These are phyloP conservation scores for Mylabris sibirica DNA, from an alignment of 2,888 invertebrate species.

Conservation along the genomic window DNA sequence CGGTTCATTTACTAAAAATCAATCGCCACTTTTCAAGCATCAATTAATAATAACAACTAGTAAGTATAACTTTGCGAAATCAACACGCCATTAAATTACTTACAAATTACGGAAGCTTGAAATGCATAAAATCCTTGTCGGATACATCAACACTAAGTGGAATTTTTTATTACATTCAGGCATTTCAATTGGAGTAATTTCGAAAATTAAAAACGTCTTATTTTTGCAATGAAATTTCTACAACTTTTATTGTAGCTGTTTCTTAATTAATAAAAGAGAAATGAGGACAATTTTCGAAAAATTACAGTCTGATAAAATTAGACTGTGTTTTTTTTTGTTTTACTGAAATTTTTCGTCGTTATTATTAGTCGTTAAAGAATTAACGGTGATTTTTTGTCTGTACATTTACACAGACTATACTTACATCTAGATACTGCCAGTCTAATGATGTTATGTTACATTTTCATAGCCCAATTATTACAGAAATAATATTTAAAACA, in stretches of 20 bases:
- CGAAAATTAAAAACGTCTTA: not conserved
- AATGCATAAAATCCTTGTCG: not conserved
- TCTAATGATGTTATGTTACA: not conserved
- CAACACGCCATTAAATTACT: slow-evolving; percentile 4
- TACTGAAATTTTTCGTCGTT: not conserved
- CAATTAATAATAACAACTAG: not conserved
- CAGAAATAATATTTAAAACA: not conserved
- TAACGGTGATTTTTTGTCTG: slow-evolving; percentile 12
- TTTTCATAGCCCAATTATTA: slow-evolving; percentile 15
- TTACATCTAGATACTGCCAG: too few species aligned
- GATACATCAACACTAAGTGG: not conserved
- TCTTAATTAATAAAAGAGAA: not conserved
- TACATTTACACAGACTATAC: slow-evolving; percentile 5
- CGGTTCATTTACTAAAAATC: slow-evolving; percentile 22
- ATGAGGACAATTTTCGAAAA: not conserved
- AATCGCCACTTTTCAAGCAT: not conserved
- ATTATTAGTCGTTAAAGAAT: not conserved
- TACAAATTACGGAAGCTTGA: slow-evolving; percentile 1
- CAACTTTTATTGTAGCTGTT: not conserved
- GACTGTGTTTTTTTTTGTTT: not conserved
- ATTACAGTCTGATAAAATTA: not conserved
- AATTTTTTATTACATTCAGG: not conserved
- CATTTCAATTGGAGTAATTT: not conserved
- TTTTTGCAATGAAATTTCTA: not conserved
- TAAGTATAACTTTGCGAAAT: not conserved